These are phyloP conservation scores for Lobophora halterata DNA, from an alignment of 2,888 invertebrate species.

Conservation along the genomic window DNA sequence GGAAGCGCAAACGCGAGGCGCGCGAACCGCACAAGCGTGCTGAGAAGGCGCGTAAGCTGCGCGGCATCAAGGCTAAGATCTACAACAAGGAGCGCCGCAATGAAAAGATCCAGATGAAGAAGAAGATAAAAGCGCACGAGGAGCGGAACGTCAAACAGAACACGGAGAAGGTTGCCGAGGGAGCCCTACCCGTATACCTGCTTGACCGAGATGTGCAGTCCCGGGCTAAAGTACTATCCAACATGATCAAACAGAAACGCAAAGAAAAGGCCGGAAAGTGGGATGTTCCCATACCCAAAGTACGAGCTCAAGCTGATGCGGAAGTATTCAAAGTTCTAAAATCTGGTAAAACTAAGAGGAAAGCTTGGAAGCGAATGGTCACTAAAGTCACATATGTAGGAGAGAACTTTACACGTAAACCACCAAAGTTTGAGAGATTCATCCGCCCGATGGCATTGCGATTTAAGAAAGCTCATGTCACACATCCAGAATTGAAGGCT, in stretches of 20 bases:
- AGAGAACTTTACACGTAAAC: slow-evolving; percentile 98
- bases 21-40: slow-evolving; percentile 95
- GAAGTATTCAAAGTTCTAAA: slow-evolving; percentile 97
- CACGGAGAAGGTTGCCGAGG: slow-evolving; percentile 91
- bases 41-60: slow-evolving; percentile 93
- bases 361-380: slow-evolving; percentile 99
- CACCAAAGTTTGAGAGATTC: slow-evolving; percentile 99
- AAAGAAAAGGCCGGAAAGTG: slow-evolving; percentile 99
- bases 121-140: slow-evolving; percentile 98
- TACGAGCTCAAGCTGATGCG: slow-evolving; percentile 96
- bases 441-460: slow-evolving; percentile 98
- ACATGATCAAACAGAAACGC: slow-evolving; percentile 99
- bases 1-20: slow-evolving; percentile 96
- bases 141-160: slow-evolving; percentile 94
- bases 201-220: slow-evolving; percentile 97
- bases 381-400: slow-evolving; percentile 99
- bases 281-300: slow-evolving; percentile 99
- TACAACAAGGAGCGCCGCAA: slow-evolving; percentile 97
- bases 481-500: slow-evolving; percentile 99
- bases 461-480: slow-evolving; percentile 98
- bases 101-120: slow-evolving; percentile 99
- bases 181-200: slow-evolving; percentile 97
- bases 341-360: slow-evolving; percentile 94
- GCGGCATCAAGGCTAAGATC: slow-evolving; percentile 98
- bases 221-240: slow-evolving; percentile 96